phyloP scores from a whole-genome alignment of 2,888 invertebrate species.

The Tuta absoluta region DNA sequence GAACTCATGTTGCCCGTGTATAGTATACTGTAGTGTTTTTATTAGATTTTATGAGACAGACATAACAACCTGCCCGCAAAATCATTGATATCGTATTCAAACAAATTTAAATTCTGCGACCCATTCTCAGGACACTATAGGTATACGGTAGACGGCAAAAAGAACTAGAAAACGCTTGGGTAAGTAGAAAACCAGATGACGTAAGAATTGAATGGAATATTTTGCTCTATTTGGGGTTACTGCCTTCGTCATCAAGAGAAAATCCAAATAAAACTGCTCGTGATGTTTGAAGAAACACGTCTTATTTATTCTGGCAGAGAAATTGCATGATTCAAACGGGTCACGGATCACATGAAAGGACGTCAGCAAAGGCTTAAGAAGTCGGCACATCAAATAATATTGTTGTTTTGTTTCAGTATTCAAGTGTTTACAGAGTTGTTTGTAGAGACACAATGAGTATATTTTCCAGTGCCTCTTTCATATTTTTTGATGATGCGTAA shows the following conservation, averaged over 20 bases:
- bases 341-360: background rate
- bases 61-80: too few relatives aligned
- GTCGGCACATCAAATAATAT: background rate
- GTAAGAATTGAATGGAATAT: background rate
- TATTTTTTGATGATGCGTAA: too few relatives aligned
- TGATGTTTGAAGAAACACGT: background rate
- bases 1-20: too few relatives aligned
- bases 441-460: background rate
- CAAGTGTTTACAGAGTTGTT: background rate
- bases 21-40: too few relatives aligned
- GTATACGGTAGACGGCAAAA: too few relatives aligned
- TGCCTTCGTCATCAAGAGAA: background rate
- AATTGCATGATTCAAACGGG: background rate
- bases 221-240: background rate
- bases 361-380: background rate
- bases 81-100: too few relatives aligned
- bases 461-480: too few relatives aligned
- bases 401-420: conserved; percentile 5
- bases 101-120: too few relatives aligned
- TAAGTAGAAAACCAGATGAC: background rate
- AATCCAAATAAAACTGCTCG: background rate
- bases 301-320: conserved; percentile 14
- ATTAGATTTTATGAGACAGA: too few relatives aligned
- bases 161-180: too few relatives aligned
- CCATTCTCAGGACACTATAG: too few relatives aligned